Conservation (phyloP, 2,888 invertebrate species). For the Nowickia ferox region DNA sequence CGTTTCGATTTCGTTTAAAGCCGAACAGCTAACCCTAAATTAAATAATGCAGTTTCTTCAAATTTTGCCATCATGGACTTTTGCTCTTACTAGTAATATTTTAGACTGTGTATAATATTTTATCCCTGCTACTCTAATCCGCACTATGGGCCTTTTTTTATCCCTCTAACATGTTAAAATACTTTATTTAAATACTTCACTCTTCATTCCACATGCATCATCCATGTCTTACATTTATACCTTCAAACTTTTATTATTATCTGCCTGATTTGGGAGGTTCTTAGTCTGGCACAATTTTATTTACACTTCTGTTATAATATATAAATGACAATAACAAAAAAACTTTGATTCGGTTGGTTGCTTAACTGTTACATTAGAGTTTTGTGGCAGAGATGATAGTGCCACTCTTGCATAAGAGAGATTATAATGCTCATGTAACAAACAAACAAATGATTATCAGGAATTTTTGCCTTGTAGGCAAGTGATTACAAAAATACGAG, state of each 20-base stretch:
- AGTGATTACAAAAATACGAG: slow-evolving; percentile 63
- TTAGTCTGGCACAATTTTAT: not conserved
- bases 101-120: too few species aligned
- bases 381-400: slow-evolving; percentile 58
- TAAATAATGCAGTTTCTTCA: too few species aligned
- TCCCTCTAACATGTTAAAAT: too few species aligned
- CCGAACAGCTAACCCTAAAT: too few species aligned
- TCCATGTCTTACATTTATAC: not conserved
- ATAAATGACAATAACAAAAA: not conserved
- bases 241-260: not conserved
- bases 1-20: too few species aligned
- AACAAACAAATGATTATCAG: slow-evolving; percentile 47
- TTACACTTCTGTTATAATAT: not conserved
- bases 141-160: too few species aligned
- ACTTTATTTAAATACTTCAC: not conserved
- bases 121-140: too few species aligned
- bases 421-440: not conserved
- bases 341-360: slow-evolving; percentile 44
- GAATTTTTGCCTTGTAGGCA: slow-evolving; percentile 52
- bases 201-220: not conserved
- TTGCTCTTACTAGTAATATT: too few species aligned
- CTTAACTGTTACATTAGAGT: slow-evolving; percentile 52
- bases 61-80: too few species aligned
- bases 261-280: not conserved
- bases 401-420: slow-evolving; percentile 42